phyloP scores from a whole-genome alignment of 2,113 vertebrate genomes.

The Oryzias celebensis region DNA sequence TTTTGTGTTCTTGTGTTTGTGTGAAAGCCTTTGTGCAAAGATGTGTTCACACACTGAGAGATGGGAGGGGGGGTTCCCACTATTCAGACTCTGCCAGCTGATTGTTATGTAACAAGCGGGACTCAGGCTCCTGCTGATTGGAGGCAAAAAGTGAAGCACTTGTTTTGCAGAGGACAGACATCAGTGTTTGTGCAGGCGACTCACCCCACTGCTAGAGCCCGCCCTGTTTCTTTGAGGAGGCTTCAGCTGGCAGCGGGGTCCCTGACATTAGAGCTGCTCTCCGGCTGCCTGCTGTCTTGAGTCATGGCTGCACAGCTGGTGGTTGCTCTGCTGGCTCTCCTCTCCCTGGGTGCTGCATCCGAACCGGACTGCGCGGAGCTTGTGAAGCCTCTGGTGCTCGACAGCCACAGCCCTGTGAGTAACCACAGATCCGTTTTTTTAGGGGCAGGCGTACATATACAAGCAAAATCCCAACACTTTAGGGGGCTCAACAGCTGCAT shows the following conservation, averaged over 20 bases:
- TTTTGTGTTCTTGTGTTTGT: slow-evolving; percentile 9
- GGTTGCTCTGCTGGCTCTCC: slow-evolving; percentile 56
- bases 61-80: slow-evolving; percentile 26
- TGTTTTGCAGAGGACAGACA: slow-evolving; percentile 7
- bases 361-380: slow-evolving; percentile 65
- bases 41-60: slow-evolving; percentile 33
- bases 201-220: slow-evolving; percentile 56
- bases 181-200: slow-evolving; percentile 21
- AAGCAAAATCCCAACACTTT: too few relatives aligned
- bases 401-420: slow-evolving; percentile 75
- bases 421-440: slow-evolving; percentile 18
- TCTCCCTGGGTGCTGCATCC: slow-evolving; percentile 58
- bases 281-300: slow-evolving; percentile 53
- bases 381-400: slow-evolving; percentile 69
- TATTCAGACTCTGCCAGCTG: slow-evolving; percentile 58
- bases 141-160: slow-evolving; percentile 20
- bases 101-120: slow-evolving; percentile 56
- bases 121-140: slow-evolving; percentile 28
- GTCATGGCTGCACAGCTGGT: slow-evolving; percentile 69
- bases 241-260: slow-evolving; percentile 46
- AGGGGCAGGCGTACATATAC: neutral
- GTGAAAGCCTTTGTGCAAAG: slow-evolving; percentile 18
- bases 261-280: slow-evolving; percentile 47
- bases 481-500: too few relatives aligned
- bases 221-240: slow-evolving; percentile 32